Evolutionary conservation across 2,888 invertebrate species (phyloP).

Genomic region (Cosmia pyralina): DNA sequence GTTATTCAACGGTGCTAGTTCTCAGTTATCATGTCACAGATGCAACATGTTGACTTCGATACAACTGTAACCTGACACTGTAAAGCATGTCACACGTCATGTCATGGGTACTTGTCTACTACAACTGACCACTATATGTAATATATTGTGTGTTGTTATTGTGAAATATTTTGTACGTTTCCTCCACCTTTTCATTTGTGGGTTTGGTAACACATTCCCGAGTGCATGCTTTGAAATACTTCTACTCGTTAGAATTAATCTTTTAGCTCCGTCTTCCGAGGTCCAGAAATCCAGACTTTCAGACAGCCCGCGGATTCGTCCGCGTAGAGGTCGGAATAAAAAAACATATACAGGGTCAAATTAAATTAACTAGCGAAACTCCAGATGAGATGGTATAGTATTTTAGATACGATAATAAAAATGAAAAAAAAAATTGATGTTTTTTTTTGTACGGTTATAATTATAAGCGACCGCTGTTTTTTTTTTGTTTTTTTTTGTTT

Average conservation of each 20-base stretch:
- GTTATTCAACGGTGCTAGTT: not conserved
- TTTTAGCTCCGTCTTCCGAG: not conserved
- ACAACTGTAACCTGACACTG: not conserved
- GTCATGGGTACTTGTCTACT: not conserved
- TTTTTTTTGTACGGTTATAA: too few relatives aligned
- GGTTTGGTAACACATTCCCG: not conserved
- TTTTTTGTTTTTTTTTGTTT: too few relatives aligned
- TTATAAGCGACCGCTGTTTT: too few relatives aligned
- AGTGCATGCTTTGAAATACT: not conserved
- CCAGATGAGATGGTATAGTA: too few relatives aligned
- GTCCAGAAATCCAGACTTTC: not conserved
- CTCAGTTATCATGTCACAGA: conserved; percentile 17
- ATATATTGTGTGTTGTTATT: too few relatives aligned
- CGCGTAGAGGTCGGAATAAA: too few relatives aligned
- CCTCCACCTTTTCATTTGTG: not conserved
- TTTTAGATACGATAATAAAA: too few relatives aligned
- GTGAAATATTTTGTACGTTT: conserved; percentile 18
- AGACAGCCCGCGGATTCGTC: not conserved
- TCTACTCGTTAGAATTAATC: not conserved
- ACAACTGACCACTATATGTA: too few relatives aligned
- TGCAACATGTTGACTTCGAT: conserved; percentile 34
- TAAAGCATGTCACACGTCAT: conserved; percentile 1
- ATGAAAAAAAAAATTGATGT: too few relatives aligned
- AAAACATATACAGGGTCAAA: not conserved
- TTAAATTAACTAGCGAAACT: too few relatives aligned